Percentiles rank a stretch among this genome's conserved stretches.
phyloP scores from a whole-genome alignment of 2,113 vertebrate genomes.

The Fregetta grallaria region DNA sequence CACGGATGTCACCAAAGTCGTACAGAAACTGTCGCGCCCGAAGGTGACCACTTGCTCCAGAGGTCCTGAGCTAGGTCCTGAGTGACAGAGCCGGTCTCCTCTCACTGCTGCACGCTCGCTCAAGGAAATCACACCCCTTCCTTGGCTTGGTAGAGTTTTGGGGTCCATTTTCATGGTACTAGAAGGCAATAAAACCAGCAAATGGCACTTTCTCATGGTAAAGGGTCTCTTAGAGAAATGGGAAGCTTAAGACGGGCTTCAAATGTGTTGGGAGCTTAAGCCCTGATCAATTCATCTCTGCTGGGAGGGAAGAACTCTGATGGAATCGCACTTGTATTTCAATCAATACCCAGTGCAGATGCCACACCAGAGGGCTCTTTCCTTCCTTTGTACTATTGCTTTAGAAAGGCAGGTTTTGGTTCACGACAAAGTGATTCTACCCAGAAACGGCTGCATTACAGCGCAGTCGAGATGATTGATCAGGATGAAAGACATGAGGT shows the following conservation, averaged over 20 bases:
- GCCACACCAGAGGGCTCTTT: not conserved
- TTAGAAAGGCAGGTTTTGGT: not conserved
- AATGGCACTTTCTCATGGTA: not conserved
- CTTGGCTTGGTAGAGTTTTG: not conserved
- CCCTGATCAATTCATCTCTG: not conserved
- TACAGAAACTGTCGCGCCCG: not conserved
- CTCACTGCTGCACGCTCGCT: not conserved
- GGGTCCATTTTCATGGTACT: not conserved
- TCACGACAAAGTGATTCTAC: not conserved
- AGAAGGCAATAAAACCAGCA: not conserved
- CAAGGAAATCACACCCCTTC: not conserved
- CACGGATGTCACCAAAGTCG: not conserved
- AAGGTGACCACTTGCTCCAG: rapidly evolving
- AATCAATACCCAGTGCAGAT: not conserved
- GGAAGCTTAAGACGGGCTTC: not conserved
- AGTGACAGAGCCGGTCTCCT: not conserved
- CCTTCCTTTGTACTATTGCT: not conserved
- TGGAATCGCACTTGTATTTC: not conserved
- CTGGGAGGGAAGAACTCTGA: not conserved
- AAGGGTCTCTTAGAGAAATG: not conserved
- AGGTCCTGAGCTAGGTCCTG: not conserved
- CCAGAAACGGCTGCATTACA: not conserved
- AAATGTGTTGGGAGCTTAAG: not conserved
- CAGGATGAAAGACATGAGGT: not conserved
- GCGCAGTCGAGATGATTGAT: not conserved